These are phyloP conservation scores for Poeciliopsis occidentalis DNA, from an alignment of 2,113 vertebrate genomes.

Conservation along the genomic window DNA sequence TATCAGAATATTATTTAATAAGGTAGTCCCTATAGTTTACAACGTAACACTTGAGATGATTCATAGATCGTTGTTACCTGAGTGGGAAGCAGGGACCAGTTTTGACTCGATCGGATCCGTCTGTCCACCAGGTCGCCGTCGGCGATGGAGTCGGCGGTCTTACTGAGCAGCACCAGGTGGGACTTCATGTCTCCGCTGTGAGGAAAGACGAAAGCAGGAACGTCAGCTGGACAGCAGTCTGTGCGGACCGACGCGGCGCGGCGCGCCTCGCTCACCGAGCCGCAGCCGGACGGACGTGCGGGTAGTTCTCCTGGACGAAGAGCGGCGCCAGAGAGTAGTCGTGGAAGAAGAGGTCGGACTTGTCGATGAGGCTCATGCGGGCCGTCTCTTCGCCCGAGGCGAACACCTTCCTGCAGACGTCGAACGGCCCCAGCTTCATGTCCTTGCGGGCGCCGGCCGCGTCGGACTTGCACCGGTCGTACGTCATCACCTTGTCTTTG, in stretches of 20 bases:
- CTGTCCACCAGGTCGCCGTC: conserved; percentile 95
- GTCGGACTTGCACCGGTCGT: conserved; percentile 90
- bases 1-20: neutral
- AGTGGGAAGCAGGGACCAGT: conserved; percentile 93
- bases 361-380: conserved; percentile 92
- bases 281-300: conserved; percentile 89
- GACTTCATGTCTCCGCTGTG: conserved; percentile 88
- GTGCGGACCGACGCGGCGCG: no score
- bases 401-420: conserved; percentile 96
- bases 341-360: conserved; percentile 95
- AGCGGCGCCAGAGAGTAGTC: conserved; percentile 96
- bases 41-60: no score
- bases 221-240: neutral
- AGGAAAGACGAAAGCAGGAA: neutral
- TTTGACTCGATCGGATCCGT: conserved; percentile 89
- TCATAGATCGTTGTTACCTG: conserved; percentile 80
- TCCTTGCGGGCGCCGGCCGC: conserved; percentile 91
- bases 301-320: conserved; percentile 98
- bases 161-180: conserved; percentile 92
- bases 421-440: conserved; percentile 93
- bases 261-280: conserved; percentile 83
- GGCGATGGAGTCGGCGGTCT: conserved; percentile 93
- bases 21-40: no score
- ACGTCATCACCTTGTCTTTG: conserved; percentile 88
- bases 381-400: conserved; percentile 84